Base-by-base conservation (phyloP, 2,888 invertebrate species). In the Dusona sp. region DNA sequence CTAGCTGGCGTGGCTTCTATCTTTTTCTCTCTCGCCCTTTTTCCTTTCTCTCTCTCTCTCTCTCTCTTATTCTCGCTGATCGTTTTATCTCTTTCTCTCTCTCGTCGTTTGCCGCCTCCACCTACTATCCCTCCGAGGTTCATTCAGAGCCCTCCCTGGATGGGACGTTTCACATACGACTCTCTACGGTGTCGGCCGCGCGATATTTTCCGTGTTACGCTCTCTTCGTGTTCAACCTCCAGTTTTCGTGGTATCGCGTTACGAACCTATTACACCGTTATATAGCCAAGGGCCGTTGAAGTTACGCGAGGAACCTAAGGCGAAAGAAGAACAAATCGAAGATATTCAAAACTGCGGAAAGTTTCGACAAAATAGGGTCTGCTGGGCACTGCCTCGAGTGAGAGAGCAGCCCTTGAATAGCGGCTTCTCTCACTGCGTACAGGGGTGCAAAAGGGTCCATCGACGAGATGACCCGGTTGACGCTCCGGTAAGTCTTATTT, bases 111-210 rank as follows among this genome's bases (percentile, higher is more conserved):
- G 79, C 87, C 87, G 87, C 89, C 89, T 89, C 88, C 89, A 88
- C 87, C 89, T 87, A 73, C 82, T 77, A 82, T 89, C 88, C 90
- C 86, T 87, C 84, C 88, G 86, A 90, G 89, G 90, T 92, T 92
- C 92, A 93, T 92, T 92, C 92, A 92, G 92, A 92, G 92, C 91
- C 93, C 93, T 92, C 92, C 93, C 93, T 92, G 93, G 93, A 93
- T 93, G 94, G 93, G 93, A 94, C 92, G 91, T 90, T 90, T 90
- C 91, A 90, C 92, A 89, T 90, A 89, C 92, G 90, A 91, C 90
- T 92, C 90, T 92, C 90, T 90, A 90, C 92, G 92, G 91, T 90
- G 91, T 91, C 90, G 91, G 89, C 89, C 91, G 90, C 92, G 91
- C 90, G 92, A 91, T 91, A 91, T 92, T 91, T 88, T 79, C 88